These are phyloP conservation scores for Nasonia longicornis DNA, from an alignment of 1,140 invertebrate species.

Conservation along the genomic window DNA sequence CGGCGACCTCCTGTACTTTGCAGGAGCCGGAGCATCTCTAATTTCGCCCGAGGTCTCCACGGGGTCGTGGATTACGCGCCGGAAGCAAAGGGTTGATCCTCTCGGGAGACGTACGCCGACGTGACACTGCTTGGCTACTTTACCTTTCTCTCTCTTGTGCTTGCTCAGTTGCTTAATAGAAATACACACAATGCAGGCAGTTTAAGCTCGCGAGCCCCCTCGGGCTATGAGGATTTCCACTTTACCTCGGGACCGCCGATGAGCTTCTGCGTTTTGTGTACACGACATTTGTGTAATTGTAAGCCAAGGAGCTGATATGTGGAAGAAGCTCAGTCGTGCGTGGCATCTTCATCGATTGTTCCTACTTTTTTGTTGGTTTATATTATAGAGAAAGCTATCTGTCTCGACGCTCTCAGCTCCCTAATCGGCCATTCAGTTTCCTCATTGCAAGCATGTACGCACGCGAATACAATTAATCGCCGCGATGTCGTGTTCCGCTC, in stretches of 20 bases:
- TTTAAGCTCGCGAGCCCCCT: constrained; percentile 8
- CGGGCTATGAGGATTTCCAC: constrained; percentile 24
- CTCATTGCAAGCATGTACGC: neutral
- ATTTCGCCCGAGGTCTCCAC: constrained; percentile 65
- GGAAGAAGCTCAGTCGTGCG: neutral
- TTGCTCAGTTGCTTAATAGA: constrained; percentile 59
- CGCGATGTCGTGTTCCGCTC: neutral
- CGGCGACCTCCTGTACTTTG: constrained; percentile 21
- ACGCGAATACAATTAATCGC: neutral
- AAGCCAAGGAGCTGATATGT: neutral
- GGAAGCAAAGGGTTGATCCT: constrained; percentile 67
- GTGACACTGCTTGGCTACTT: constrained; percentile 61
- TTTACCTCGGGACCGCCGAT: neutral
- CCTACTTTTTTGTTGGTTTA: too few relatives aligned
- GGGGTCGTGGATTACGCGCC: constrained; percentile 68
- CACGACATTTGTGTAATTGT: constrained; percentile 28
- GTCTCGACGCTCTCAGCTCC: too few relatives aligned
- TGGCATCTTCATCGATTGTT: too few relatives aligned
- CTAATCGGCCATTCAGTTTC: neutral
- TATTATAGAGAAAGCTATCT: too few relatives aligned
- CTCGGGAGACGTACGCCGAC: constrained; percentile 63
- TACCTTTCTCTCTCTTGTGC: constrained; percentile 24
- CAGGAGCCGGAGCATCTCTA: constrained; percentile 58
- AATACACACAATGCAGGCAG: constrained; percentile 51
- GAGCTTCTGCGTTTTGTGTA: neutral